These are phyloP conservation scores for Saccopteryx leptura DNA, from an alignment of 2,113 vertebrate genomes.

Conservation along the genomic window DNA sequence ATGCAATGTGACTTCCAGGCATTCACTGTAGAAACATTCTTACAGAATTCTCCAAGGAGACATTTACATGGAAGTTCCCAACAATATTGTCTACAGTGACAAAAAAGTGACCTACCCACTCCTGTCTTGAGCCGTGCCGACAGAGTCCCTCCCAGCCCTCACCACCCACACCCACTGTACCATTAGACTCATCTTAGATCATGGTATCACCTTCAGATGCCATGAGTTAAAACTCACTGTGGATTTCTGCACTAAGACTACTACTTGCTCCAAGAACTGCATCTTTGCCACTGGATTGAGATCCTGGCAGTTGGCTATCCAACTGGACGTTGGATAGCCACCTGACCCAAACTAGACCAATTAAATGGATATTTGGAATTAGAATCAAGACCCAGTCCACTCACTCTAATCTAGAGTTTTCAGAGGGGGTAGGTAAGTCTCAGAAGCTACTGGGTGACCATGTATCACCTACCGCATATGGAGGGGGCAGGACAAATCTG, in stretches of 20 bases:
- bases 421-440: neutral
- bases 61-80: neutral
- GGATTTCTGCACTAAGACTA: neutral
- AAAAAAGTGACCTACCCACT: neutral
- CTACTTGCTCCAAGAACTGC: neutral
- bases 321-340: neutral
- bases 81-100: neutral
- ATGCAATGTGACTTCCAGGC: neutral
- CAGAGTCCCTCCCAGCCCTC: too few species aligned
- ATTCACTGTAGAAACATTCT: neutral
- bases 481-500: neutral
- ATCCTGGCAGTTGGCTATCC: neutral
- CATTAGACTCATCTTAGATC: too few species aligned
- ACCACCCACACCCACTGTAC: neutral
- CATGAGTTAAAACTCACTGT: neutral
- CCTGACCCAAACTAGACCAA: neutral
- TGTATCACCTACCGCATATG: fast-evolving
- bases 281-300: neutral
- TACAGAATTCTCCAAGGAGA: neutral
- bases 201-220: neutral
- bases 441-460: neutral
- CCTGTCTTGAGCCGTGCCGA: too few species aligned
- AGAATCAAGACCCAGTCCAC: neutral
- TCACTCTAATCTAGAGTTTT: neutral
- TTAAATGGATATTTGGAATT: neutral